These are phyloP conservation scores for Palythoa grandiflora DNA, from an alignment of 92 coral and sea anemone species.

Conservation along the genomic window DNA sequence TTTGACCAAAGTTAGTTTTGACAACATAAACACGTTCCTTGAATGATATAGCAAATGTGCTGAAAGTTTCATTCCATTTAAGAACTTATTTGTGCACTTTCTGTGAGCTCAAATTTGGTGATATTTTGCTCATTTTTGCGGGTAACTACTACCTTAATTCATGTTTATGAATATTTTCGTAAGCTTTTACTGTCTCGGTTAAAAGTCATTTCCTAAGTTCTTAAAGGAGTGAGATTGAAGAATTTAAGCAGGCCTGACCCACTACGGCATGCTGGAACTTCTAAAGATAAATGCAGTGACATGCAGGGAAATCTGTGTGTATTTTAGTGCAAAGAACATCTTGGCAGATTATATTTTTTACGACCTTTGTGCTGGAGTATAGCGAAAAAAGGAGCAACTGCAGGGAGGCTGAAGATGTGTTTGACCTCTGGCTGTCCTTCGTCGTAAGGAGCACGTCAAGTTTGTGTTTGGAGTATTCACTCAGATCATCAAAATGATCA, in stretches of 20 bases:
- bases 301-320: conserved; percentile 29
- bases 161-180: too few species aligned
- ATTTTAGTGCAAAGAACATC: conserved; percentile 15
- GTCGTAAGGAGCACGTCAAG: conserved; percentile 45
- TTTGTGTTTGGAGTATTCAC: neutral
- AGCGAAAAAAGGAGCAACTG: conserved; percentile 41
- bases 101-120: neutral
- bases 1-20: neutral
- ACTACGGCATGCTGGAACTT: conserved; percentile 36
- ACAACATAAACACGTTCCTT: conserved; percentile 2
- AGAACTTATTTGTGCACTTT: conserved; percentile 3
- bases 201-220: neutral
- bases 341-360: conserved; percentile 25
- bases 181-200: neutral
- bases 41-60: neutral
- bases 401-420: conserved; percentile 48
- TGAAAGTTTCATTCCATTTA: neutral
- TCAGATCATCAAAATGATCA: neutral
- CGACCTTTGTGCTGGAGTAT: conserved; percentile 43
- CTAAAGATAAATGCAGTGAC: neutral
- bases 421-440: conserved; percentile 47
- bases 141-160: conserved; percentile 1
- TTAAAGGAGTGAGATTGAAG: conserved; percentile 19
- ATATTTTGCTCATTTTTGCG: neutral
- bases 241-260: conserved; percentile 20